A percentile compares a stretch with the other conserved stretches of the same genome.
Conservation (phyloP, 1,140 invertebrate species). For the Achroia grisella region DNA sequence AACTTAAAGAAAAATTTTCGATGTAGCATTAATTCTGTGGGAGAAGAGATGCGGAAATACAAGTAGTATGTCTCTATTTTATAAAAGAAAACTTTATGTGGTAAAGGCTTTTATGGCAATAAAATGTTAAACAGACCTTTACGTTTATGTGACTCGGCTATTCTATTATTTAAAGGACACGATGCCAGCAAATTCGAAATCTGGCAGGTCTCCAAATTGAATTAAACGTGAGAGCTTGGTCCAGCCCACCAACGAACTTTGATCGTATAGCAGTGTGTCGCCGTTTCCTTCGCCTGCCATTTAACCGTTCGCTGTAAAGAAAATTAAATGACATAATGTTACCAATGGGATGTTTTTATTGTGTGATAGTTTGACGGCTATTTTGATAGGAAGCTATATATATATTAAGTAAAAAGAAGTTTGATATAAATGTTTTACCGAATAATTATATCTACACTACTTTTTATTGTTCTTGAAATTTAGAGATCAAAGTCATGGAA, state of each 20-base stretch:
- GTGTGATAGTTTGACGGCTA: no score
- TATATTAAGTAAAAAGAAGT: no score
- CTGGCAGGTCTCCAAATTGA: slow-evolving; percentile 57
- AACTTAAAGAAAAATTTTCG: no score
- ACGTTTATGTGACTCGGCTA: slow-evolving; percentile 36
- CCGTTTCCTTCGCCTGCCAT: slow-evolving; percentile 10
- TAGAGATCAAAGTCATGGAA: no score
- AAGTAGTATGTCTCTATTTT: no score
- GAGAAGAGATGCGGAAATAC: no score
- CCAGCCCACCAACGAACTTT: slow-evolving; percentile 29
- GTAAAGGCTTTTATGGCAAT: slow-evolving; percentile 20
- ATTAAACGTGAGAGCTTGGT: slow-evolving; percentile 44
- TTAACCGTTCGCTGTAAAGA: background rate
- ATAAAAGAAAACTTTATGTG: slow-evolving; percentile 4
- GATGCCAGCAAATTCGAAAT: slow-evolving; percentile 51
- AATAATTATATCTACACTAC: no score
- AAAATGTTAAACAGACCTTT: slow-evolving; percentile 33
- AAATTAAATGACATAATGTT: slow-evolving; percentile 2
- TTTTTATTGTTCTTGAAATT: no score
- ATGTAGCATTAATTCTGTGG: no score
- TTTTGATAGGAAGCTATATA: no score
- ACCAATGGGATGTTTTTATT: no score
- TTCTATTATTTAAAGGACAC: slow-evolving; percentile 58
- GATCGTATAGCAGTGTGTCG: slow-evolving; percentile 30
- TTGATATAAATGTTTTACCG: no score